Conservation (phyloP, 1,140 invertebrate genomes). For the Lepidurus apus region DNA sequence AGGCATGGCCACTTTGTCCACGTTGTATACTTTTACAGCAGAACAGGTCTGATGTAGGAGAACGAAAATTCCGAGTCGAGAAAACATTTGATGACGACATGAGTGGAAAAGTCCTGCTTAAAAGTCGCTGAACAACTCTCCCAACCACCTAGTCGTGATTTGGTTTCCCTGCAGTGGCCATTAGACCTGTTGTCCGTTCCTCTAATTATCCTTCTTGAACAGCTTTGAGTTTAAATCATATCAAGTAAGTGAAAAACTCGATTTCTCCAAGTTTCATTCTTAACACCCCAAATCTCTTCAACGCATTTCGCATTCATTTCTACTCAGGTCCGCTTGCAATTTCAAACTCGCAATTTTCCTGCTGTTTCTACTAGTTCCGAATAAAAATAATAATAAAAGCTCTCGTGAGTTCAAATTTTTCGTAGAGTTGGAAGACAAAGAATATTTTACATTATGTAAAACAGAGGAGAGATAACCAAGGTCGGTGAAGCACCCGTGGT, state of each 20-base stretch:
- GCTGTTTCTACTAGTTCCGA: too few species aligned
- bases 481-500: conserved; percentile 16
- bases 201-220: neutral
- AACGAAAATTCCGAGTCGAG: neutral
- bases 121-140: neutral
- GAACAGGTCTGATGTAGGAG: conserved; percentile 12
- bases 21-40: neutral
- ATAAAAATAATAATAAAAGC: too few species aligned
- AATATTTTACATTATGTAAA: neutral
- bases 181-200: neutral
- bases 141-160: conserved; percentile 10
- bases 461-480: neutral
- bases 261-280: too few species aligned
- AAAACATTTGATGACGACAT: conserved; percentile 8
- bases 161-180: neutral
- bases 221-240: neutral
- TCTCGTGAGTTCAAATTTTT: too few species aligned
- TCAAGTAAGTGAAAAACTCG: neutral
- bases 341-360: too few species aligned
- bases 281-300: too few species aligned
- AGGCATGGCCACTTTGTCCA: neutral
- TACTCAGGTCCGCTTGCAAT: too few species aligned
- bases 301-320: too few species aligned
- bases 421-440: too few species aligned
- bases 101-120: conserved; percentile 12